Base-by-base conservation (phyloP, 2,113 vertebrate genomes). In the Dromaius novaehollandiae region DNA sequence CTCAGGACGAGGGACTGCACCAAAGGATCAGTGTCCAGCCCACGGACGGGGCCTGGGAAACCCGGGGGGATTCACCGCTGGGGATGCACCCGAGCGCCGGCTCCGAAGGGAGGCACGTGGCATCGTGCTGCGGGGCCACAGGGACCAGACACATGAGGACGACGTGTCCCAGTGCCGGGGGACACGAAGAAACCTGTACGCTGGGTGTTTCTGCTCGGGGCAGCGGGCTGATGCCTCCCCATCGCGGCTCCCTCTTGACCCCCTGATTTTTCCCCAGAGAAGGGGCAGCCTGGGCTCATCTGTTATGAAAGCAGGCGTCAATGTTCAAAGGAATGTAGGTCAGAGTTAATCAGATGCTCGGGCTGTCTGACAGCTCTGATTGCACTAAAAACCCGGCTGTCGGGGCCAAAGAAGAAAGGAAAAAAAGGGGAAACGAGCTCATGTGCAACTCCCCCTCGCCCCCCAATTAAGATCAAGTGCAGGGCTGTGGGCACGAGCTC, bases 291-390 rank as follows among this genome's bases (percentile, higher is more conserved):
- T 36, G 90, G 82, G 68, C 80, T 91, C 76, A 69, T 26, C 9
- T 11, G 86, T 92, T 94, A 89, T 22, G 89, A 94, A 97, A 96
- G 93, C 83, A 4, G 5, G 89, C 90, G 96, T 83, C 74, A 22
- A 75, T 51, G 87, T 91, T 94, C 64, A 79, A 75, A 70, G 94
- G 95, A 98, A 97, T 97, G 95, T 97, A 97, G 96, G 96, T 97
- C 97, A 97, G 96, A 78, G 86, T 95, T 95, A 97, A 96, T 97
- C 95, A 97, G 97, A 95, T 71, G 90, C 76, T 96, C 92, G 81
- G 92, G 92, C 96, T 53, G 95, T 90, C 97, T 98, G 97, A 93
- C 96, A 96, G 95, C 96, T 90, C 69, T 1, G 18, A 53, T 70
- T 56, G 90, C 92, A 91, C 16, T n/a, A 51, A 75, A 96, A 42